Evolutionary conservation across 2,888 invertebrate genomes (phyloP).

Genomic region (Stictocephala bisonia): DNA sequence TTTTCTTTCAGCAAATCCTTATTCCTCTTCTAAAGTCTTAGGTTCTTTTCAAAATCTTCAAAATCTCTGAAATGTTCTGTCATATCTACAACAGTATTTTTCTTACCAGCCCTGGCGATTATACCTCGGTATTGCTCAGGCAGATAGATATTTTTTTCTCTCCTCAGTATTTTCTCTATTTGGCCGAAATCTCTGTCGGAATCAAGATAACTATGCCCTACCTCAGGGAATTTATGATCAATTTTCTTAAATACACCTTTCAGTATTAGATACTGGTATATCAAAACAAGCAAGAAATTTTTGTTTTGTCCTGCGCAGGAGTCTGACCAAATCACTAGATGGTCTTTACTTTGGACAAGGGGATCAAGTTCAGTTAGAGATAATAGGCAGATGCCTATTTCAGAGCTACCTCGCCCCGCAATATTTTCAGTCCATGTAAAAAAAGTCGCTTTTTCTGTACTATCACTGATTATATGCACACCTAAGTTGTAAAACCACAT

Average conservation of each 20-base stretch:
- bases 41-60: conserved; percentile 48
- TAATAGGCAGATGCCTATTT: conserved; percentile 49
- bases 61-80: conserved; percentile 53
- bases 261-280: conserved; percentile 51
- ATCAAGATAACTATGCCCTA: conserved; percentile 61
- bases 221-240: conserved; percentile 62
- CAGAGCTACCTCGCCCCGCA: conserved; percentile 47
- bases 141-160: conserved; percentile 56
- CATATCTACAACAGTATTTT: conserved; percentile 57
- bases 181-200: conserved; percentile 61
- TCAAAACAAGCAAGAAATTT: conserved; percentile 47
- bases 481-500: conserved; percentile 52
- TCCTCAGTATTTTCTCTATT: conserved; percentile 60
- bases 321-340: conserved; percentile 54
- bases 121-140: conserved; percentile 60
- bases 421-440: conserved; percentile 55
- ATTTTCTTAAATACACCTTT: conserved; percentile 59
- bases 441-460: conserved; percentile 51
- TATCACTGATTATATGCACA: conserved; percentile 49
- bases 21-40: conserved; percentile 53
- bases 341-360: conserved; percentile 51
- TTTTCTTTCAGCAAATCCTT: conserved; percentile 54
- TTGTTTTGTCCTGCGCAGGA: conserved; percentile 50
- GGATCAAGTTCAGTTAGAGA: conserved; percentile 43
- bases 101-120: conserved; percentile 53